Percentiles rank a stretch among this genome's conserved stretches.
Evolutionary conservation across 2,113 vertebrate genomes (phyloP).

Genomic region (Salvator merianae): DNA sequence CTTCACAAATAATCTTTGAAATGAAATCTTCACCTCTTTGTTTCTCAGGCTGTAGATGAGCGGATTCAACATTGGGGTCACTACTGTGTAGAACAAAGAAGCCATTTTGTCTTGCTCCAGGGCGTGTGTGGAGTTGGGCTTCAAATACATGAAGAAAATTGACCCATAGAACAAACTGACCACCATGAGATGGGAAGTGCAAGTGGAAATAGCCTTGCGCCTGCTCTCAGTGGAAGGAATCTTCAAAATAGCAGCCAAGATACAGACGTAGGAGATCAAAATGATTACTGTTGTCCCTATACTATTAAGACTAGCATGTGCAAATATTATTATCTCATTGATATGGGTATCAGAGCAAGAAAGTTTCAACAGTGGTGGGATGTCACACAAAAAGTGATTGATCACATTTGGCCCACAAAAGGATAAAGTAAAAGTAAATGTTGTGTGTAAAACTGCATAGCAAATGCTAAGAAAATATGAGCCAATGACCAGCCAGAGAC

Average conservation of each 20-base stretch:
- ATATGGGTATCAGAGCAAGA: conserved; percentile 58
- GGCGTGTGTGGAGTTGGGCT: conserved; percentile 36
- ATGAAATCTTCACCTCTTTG: conserved; percentile 56
- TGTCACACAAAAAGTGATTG: conserved; percentile 72
- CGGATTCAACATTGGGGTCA: conserved; percentile 60
- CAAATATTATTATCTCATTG: conserved; percentile 60
- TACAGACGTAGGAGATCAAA: conserved; percentile 49
- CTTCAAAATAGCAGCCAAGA: conserved; percentile 32
- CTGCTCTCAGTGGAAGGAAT: conserved; percentile 49
- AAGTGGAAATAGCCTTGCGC: conserved; percentile 55
- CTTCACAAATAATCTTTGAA: conserved; percentile 42
- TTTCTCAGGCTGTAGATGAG: conserved; percentile 56
- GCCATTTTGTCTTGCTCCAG: conserved; percentile 52
- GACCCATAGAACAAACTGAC: conserved; percentile 55
- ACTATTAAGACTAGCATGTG: conserved; percentile 33
- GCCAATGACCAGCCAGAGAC: conserved; percentile 33
- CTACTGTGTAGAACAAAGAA: conserved; percentile 57
- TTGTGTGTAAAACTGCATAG: conserved; percentile 52
- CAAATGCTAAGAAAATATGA: conserved; percentile 58
- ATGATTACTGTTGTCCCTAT: conserved; percentile 19
- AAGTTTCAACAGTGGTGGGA: conserved; percentile 69
- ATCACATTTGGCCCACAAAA: conserved; percentile 68
- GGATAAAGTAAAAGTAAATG: conserved; percentile 59
- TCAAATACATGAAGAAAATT: conserved; percentile 51
- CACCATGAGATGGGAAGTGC: conserved; percentile 51